Conservation (phyloP, 2,888 invertebrate genomes). For the Tenthredo distinguenda region DNA sequence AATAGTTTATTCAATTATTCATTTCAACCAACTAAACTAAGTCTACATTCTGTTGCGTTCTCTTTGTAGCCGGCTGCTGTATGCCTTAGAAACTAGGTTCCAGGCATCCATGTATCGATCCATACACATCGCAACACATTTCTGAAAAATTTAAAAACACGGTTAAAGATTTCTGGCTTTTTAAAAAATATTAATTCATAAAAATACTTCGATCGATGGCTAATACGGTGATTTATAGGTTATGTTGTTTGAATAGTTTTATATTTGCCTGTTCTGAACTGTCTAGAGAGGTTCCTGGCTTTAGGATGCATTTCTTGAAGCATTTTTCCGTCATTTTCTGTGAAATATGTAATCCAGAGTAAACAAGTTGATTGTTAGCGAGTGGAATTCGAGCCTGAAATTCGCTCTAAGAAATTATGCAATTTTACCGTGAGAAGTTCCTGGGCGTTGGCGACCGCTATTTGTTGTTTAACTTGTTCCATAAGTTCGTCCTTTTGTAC, state of each 20-base stretch:
- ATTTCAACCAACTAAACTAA: constrained; percentile 53
- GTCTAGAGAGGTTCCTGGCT: constrained; percentile 94
- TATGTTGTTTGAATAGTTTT: constrained; percentile 50
- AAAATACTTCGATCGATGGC: neutral
- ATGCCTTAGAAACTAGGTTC: constrained; percentile 95
- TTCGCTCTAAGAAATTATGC: constrained; percentile 56
- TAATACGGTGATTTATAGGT: constrained; percentile 45
- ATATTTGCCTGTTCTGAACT: constrained; percentile 88
- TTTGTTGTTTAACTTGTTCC: constrained; percentile 97
- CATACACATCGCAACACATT: constrained; percentile 99
- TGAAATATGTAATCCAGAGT: constrained; percentile 53
- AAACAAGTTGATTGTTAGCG: constrained; percentile 44
- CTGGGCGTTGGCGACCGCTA: constrained; percentile 95
- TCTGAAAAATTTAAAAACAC: constrained; percentile 82
- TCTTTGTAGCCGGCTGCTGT: constrained; percentile 90
- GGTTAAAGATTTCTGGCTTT: neutral
- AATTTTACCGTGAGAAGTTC: constrained; percentile 89
- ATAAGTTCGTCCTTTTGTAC: constrained; percentile 92
- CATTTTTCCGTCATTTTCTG: constrained; percentile 99
- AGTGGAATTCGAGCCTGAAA: neutral
- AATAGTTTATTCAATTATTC: constrained; percentile 65
- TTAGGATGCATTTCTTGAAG: constrained; percentile 95
- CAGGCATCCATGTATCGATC: constrained; percentile 98
- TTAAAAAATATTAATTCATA: neutral
- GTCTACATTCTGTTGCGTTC: constrained; percentile 85